Conservation (phyloP, 2,888 invertebrate genomes). For the Lissonota sp. region DNA sequence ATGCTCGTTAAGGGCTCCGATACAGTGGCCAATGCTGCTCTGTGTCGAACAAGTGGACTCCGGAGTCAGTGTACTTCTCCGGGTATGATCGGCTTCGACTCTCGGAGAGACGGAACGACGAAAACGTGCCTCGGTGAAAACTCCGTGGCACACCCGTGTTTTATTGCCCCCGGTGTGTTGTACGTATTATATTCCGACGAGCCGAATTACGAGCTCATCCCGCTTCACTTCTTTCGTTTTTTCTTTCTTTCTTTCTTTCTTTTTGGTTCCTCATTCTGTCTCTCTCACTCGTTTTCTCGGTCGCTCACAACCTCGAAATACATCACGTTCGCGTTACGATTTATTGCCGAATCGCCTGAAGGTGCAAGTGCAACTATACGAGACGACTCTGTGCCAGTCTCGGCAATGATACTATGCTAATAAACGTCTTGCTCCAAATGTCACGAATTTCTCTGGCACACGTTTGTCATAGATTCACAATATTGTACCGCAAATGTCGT, state of each 20-base stretch:
- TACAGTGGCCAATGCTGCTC: slow-evolving; percentile 27
- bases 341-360: slow-evolving; percentile 66
- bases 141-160: slow-evolving; percentile 76
- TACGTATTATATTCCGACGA: slow-evolving; percentile 62
- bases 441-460: slow-evolving; percentile 49
- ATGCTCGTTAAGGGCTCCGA: too few species aligned
- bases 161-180: slow-evolving; percentile 75
- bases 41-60: slow-evolving; percentile 60
- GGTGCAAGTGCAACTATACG: slow-evolving; percentile 61
- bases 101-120: slow-evolving; percentile 67
- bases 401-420: slow-evolving; percentile 59
- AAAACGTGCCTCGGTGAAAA: slow-evolving; percentile 78
- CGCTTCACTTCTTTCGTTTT: slow-evolving; percentile 59
- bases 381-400: slow-evolving; percentile 37
- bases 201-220: slow-evolving; percentile 75
- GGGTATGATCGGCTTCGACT: too few species aligned
- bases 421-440: slow-evolving; percentile 59
- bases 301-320: slow-evolving; percentile 67
- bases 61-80: slow-evolving; percentile 41
- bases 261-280: slow-evolving; percentile 5
- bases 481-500: too few species aligned
- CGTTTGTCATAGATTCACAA: too few species aligned
- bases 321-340: slow-evolving; percentile 67
- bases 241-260: slow-evolving; percentile 25
- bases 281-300: slow-evolving; percentile 9